Evolutionary conservation across 1,140 invertebrate species (phyloP).

Genomic region (Brachionus sp.): DNA sequence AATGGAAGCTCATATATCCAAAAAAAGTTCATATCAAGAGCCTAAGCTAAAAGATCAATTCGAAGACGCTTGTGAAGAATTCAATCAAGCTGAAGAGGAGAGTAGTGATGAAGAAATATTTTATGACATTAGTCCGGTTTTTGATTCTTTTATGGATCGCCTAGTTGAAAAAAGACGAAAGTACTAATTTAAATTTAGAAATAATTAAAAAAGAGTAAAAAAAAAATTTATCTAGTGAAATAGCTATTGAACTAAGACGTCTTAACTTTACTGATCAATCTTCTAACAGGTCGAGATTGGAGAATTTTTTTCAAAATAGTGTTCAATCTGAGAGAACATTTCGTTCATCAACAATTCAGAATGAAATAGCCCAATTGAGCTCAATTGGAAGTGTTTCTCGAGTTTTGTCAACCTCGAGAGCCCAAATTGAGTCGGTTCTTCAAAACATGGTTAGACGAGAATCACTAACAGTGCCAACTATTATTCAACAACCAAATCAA

Average conservation of each 20-base stretch:
- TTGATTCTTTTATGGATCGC: slow-evolving; percentile 2
- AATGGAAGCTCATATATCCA: neutral
- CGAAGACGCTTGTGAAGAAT: neutral
- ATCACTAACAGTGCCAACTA: neutral
- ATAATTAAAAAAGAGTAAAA: neutral
- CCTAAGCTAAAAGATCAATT: neutral
- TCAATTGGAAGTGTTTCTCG: neutral
- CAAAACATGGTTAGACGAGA: neutral
- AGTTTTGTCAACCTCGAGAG: neutral
- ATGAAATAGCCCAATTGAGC: neutral
- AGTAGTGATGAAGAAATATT: neutral
- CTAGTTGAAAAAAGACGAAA: slow-evolving; percentile 16
- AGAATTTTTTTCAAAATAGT: slow-evolving; percentile 1
- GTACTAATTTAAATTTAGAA: neutral
- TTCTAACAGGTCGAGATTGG: neutral
- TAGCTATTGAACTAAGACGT: slow-evolving; percentile 17
- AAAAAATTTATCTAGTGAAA: neutral
- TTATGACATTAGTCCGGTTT: neutral
- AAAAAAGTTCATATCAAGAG: neutral
- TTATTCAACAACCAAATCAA: neutral
- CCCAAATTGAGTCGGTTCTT: neutral
- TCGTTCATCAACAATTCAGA: slow-evolving; percentile 17
- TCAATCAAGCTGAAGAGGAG: neutral
- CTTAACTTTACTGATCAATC: neutral
- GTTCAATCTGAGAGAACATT: neutral